Evolutionary conservation across 2,888 invertebrate species (phyloP).

Genomic region (Amiota communis): DNA sequence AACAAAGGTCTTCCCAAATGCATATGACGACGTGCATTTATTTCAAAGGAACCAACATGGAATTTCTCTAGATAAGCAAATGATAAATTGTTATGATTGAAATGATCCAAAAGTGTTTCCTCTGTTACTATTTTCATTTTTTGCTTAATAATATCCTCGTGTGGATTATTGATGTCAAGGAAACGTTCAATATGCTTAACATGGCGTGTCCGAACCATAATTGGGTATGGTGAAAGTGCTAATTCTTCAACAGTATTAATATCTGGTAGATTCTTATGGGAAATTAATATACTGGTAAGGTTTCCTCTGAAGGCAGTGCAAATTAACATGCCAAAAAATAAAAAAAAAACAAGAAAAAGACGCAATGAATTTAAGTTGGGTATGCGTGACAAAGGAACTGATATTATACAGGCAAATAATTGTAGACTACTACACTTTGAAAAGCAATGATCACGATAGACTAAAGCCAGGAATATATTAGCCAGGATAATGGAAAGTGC

Average conservation of each 20-base stretch:
- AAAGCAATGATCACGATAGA: constrained; percentile 33
- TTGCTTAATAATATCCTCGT: constrained; percentile 61
- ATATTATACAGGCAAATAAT: constrained; percentile 57
- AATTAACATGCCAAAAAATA: constrained; percentile 69
- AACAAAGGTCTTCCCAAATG: constrained; percentile 74
- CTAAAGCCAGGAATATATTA: constrained; percentile 50
- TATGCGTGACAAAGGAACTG: constrained; percentile 53
- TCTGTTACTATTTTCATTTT: constrained; percentile 73
- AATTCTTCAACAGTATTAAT: constrained; percentile 64
- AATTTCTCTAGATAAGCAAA: constrained; percentile 75
- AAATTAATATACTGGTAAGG: constrained; percentile 69
- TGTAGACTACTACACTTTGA: constrained; percentile 47
- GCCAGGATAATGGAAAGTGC: constrained; percentile 53
- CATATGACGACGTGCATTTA: constrained; percentile 58
- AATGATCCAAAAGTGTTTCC: constrained; percentile 68
- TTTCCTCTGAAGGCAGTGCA: constrained; percentile 69
- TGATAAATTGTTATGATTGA: constrained; percentile 73
- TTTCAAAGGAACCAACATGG: constrained; percentile 69
- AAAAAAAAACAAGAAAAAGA: constrained; percentile 66
- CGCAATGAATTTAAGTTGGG: constrained; percentile 49
- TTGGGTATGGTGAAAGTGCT: constrained; percentile 65
- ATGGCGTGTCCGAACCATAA: constrained; percentile 71
- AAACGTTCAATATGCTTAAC: constrained; percentile 70
- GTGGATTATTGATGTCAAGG: constrained; percentile 64
- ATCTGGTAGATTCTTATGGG: constrained; percentile 64